phyloP scores from a whole-genome alignment of 2,888 invertebrate genomes.

The Leucoptera coffeella region DNA sequence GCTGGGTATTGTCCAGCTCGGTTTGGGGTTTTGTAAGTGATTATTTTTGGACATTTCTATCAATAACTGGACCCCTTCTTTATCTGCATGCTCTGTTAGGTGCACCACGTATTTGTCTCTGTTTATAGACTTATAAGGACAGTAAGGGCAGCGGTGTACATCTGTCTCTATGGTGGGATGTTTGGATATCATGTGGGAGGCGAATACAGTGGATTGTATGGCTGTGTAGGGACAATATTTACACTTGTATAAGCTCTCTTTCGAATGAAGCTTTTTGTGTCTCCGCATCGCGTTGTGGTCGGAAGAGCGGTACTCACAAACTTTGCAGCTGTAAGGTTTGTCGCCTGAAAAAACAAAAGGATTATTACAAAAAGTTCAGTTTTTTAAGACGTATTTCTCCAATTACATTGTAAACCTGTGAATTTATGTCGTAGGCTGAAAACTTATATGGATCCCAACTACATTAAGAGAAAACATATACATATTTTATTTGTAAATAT shows the following conservation, averaged over 20 bases:
- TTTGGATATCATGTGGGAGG: constrained; percentile 70
- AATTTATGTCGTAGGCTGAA: too few relatives aligned
- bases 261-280: constrained; percentile 72
- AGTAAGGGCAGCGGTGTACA: constrained; percentile 56
- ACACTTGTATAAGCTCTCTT: constrained; percentile 70
- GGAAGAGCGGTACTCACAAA: constrained; percentile 65
- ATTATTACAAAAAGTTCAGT: too few relatives aligned
- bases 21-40: constrained; percentile 19
- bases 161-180: constrained; percentile 66
- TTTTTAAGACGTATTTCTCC: too few relatives aligned
- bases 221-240: constrained; percentile 72
- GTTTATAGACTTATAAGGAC: constrained; percentile 59
- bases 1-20: constrained; percentile 39
- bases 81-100: constrained; percentile 42
- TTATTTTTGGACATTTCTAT: constrained; percentile 21
- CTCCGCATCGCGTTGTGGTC: constrained; percentile 79
- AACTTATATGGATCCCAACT: too few relatives aligned
- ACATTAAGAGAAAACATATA: too few relatives aligned
- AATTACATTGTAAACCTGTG: too few relatives aligned
- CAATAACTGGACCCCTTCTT: constrained; percentile 28
- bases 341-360: constrained; percentile 62
- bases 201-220: constrained; percentile 74
- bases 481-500: too few relatives aligned
- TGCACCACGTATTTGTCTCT: constrained; percentile 56
- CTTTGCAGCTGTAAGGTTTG: constrained; percentile 70